A percentile compares a stretch with the other conserved stretches of the same genome.
phyloP scores from a whole-genome alignment of 1,140 invertebrate species.

The Gonatopus flavifemur region DNA sequence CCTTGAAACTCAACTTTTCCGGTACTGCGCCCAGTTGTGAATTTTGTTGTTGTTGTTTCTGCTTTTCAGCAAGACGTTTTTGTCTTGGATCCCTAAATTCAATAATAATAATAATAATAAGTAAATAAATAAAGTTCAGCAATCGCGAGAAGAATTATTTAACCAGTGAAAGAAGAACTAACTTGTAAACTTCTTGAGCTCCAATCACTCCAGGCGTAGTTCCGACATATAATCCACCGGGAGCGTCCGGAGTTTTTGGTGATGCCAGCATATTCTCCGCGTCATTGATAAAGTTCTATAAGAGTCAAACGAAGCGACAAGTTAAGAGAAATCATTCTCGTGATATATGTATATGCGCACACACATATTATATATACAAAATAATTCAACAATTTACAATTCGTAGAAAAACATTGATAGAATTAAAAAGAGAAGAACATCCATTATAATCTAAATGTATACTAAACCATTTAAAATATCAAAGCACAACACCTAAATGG shows the following conservation, averaged over 20 bases:
- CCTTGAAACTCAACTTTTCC: conserved; percentile 89
- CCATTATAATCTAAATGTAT: too few species aligned
- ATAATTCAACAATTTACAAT: too few species aligned
- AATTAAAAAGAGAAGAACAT: too few species aligned
- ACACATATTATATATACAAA: too few species aligned
- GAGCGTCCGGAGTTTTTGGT: conserved; percentile 68
- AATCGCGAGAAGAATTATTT: not conserved
- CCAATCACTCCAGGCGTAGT: conserved; percentile 91
- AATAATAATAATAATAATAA: not conserved
- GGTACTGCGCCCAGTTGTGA: conserved; percentile 69
- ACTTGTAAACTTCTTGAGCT: conserved; percentile 91
- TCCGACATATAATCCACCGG: conserved; percentile 58
- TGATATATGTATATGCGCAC: too few species aligned
- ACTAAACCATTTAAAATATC: too few species aligned
- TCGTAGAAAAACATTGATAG: too few species aligned
- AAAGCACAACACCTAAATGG: too few species aligned
- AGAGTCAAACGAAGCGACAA: too few species aligned
- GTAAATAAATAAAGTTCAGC: not conserved
- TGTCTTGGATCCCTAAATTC: conserved; percentile 77
- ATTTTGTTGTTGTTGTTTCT: conserved; percentile 68
- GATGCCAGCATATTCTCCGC: conserved; percentile 75
- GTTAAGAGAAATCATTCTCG: too few species aligned
- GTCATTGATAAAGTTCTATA: conserved; percentile 78
- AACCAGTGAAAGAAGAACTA: conserved; percentile 26
- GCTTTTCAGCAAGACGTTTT: conserved; percentile 75